Conservation (phyloP, 2,888 invertebrate genomes). For the Pilophorus perplexus region DNA sequence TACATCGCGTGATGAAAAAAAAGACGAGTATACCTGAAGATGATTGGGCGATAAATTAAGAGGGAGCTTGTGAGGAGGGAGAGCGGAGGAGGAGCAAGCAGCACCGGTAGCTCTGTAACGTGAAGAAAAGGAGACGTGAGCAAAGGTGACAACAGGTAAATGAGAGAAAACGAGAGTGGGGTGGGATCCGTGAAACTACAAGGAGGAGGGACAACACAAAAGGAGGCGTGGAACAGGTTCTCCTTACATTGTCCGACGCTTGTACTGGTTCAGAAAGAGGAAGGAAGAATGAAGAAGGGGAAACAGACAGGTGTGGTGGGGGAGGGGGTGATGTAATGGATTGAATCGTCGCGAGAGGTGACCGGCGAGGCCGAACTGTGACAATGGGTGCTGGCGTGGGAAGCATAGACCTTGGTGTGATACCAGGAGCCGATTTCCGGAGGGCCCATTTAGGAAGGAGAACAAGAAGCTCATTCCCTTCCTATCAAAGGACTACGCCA, state of each 20-base stretch:
- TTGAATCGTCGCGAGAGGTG: constrained; percentile 34
- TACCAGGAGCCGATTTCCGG: too few species aligned
- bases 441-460: too few species aligned
- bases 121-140: constrained; percentile 15
- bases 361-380: constrained; percentile 5
- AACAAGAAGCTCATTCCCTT: too few species aligned
- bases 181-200: too few species aligned
- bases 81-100: neutral
- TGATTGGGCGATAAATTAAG: constrained; percentile 38
- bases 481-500: too few species aligned
- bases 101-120: constrained; percentile 32
- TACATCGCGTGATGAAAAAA: too few species aligned
- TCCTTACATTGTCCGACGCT: constrained; percentile 24
- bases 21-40: too few species aligned
- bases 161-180: constrained; percentile 25
- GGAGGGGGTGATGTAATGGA: constrained; percentile 20
- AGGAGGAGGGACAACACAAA: constrained; percentile 19
- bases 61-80: too few species aligned
- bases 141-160: constrained; percentile 36
- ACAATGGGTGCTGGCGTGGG: constrained; percentile 22
- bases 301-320: neutral
- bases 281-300: neutral
- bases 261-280: too few species aligned
- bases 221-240: constrained; percentile 38
- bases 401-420: too few species aligned